phyloP scores from a whole-genome alignment of 2,888 invertebrate species.

The Stomorhina lunata region DNA sequence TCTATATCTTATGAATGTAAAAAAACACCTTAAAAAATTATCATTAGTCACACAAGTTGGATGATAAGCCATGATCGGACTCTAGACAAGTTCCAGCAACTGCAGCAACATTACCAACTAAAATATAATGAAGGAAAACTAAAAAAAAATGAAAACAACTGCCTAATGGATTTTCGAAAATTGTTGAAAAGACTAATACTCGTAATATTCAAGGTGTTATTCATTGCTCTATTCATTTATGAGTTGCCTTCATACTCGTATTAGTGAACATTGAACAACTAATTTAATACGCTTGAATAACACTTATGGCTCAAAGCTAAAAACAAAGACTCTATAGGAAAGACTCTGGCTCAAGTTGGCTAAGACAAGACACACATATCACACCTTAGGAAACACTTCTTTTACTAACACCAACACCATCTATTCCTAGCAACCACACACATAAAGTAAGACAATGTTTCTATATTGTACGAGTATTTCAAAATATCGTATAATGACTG shows the following conservation, averaged over 20 bases:
- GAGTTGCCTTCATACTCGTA: slow-evolving; percentile 4
- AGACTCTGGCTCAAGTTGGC: background rate
- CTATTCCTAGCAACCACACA: background rate
- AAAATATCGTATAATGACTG: slow-evolving; percentile 8
- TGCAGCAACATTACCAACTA: slow-evolving; percentile 3
- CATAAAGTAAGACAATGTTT: slow-evolving; percentile 16
- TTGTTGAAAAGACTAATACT: slow-evolving; percentile 12
- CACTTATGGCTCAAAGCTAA: slow-evolving; percentile 33
- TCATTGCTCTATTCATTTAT: slow-evolving; percentile 19
- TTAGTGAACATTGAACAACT: slow-evolving; percentile 40
- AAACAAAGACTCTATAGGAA: slow-evolving; percentile 29
- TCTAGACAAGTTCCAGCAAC: slow-evolving; percentile 11
- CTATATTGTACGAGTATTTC: background rate
- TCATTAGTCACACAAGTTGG: slow-evolving; percentile 60
- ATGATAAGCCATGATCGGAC: slow-evolving; percentile 49
- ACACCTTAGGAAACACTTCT: slow-evolving; percentile 29
- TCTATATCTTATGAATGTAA: background rate
- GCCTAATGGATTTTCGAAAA: slow-evolving; percentile 58
- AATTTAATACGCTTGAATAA: slow-evolving; percentile 63
- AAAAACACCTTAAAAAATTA: slow-evolving; percentile 48
- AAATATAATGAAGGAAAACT: background rate
- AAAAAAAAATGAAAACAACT: background rate
- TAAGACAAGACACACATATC: slow-evolving; percentile 27
- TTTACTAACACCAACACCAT: background rate
- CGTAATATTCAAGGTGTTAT: slow-evolving; percentile 56